These are phyloP conservation scores for Rousettus leschenaultii DNA, from an alignment of 2,113 vertebrate species.

Conservation along the genomic window DNA sequence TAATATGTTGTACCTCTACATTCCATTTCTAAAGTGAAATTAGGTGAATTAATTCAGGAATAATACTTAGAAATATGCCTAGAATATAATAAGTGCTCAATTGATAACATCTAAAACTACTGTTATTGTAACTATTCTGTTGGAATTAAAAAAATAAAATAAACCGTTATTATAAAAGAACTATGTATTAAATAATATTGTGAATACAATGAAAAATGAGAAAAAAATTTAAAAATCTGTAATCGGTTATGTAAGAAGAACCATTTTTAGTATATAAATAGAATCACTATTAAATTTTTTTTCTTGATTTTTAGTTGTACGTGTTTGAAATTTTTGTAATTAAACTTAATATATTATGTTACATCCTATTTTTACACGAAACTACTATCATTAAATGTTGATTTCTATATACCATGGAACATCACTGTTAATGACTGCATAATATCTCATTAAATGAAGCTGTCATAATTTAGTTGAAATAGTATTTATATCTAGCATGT, in stretches of 20 bases:
- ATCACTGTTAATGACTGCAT: not conserved
- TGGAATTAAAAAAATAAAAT: not conserved
- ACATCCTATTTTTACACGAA: not conserved
- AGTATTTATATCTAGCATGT: not conserved
- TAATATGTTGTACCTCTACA: not conserved
- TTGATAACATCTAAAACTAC: not conserved
- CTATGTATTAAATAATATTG: not conserved
- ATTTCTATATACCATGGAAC: not conserved
- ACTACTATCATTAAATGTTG: not conserved
- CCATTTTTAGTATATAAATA: not conserved
- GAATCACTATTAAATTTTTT: not conserved
- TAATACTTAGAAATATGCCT: not conserved
- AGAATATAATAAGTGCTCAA: not conserved
- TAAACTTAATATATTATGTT: not conserved
- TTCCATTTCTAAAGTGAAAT: not conserved
- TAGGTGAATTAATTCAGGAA: not conserved
- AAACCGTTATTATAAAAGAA: not conserved
- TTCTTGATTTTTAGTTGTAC: not conserved
- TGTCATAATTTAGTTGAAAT: not conserved
- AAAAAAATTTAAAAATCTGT: not conserved
- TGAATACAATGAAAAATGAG: not conserved
- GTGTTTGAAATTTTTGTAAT: not conserved
- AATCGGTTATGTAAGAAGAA: not conserved
- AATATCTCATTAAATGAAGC: not conserved
- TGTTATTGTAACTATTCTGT: not conserved